Percentiles rank a stretch among this genome's conserved stretches.
These are phyloP conservation scores for Norana najaformis DNA, from an alignment of 2,888 invertebrate genomes.

Conservation along the genomic window DNA sequence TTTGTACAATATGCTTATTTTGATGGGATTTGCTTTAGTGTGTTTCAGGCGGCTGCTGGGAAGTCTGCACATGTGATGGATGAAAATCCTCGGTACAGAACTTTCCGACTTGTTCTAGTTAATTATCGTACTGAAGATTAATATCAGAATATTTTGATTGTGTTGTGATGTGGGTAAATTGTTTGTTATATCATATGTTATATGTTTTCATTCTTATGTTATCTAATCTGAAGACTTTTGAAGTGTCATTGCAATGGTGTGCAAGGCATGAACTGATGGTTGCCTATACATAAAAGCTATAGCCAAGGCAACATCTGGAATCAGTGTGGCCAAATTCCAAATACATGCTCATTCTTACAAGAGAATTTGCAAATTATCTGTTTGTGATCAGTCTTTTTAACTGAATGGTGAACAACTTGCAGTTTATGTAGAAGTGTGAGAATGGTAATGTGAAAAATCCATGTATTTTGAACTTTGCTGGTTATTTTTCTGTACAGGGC, in stretches of 20 bases:
- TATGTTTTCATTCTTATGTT: background rate
- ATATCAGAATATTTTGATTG: background rate
- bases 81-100: background rate
- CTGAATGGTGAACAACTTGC: too few relatives aligned
- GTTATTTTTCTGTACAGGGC: background rate
- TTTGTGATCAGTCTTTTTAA: too few relatives aligned
- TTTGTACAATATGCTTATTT: background rate
- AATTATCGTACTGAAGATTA: background rate
- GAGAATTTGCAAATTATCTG: too few relatives aligned
- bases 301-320: too few relatives aligned
- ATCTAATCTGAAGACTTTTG: background rate
- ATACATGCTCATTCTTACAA: background rate
- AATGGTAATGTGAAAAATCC: too few relatives aligned
- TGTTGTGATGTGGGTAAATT: background rate
- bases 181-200: background rate
- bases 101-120: background rate
- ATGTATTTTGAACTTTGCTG: background rate
- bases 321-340: background rate
- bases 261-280: background rate
- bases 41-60: background rate
- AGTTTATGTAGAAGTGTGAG: too few relatives aligned
- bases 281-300: too few relatives aligned
- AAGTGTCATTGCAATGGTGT: too few relatives aligned
- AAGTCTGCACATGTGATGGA: background rate
- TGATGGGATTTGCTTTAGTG: background rate